Conservation (phyloP, 23 tunicate genomes). For the Halocynthia roretzi region DNA sequence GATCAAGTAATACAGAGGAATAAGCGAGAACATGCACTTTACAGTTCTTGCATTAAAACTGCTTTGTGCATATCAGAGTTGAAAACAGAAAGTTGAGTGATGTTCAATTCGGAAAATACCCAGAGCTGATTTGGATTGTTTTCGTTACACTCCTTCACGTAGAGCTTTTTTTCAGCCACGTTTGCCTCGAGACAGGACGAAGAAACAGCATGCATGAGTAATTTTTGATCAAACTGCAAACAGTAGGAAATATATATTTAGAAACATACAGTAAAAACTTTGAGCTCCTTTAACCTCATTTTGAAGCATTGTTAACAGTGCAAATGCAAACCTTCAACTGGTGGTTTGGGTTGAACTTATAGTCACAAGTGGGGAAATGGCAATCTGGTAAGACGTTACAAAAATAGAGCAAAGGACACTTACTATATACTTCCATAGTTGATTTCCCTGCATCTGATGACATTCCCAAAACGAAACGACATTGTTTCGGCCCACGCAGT, state of each 20-base stretch:
- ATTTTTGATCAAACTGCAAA: conserved; percentile 66
- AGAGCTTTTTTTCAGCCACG: conserved; percentile 58
- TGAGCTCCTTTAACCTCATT: not conserved
- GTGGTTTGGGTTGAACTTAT: no score
- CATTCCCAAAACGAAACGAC: conserved; percentile 92
- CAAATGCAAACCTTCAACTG: no score
- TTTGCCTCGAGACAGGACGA: conserved; percentile 76
- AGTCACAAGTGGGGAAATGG: no score
- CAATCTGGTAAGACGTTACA: not conserved
- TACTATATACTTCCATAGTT: conserved; percentile 89
- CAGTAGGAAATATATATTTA: not conserved
- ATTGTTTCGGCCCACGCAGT: conserved; percentile 70
- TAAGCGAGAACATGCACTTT: not conserved
- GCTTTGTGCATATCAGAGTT: conserved; percentile 56
- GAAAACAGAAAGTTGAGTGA: conserved; percentile 53
- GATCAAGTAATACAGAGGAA: no score
- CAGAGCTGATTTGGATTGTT: conserved; percentile 66
- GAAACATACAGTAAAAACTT: not conserved
- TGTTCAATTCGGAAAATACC: conserved; percentile 57
- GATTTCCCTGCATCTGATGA: conserved; percentile 96
- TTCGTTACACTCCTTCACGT: conserved; percentile 68
- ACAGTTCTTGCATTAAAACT: conserved; percentile 23
- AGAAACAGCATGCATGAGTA: conserved; percentile 75
- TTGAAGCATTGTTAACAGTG: not conserved
- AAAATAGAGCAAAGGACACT: conserved; percentile 13